phyloP scores from a whole-genome alignment of 2,888 invertebrate genomes.

The Scaptomyza flava region DNA sequence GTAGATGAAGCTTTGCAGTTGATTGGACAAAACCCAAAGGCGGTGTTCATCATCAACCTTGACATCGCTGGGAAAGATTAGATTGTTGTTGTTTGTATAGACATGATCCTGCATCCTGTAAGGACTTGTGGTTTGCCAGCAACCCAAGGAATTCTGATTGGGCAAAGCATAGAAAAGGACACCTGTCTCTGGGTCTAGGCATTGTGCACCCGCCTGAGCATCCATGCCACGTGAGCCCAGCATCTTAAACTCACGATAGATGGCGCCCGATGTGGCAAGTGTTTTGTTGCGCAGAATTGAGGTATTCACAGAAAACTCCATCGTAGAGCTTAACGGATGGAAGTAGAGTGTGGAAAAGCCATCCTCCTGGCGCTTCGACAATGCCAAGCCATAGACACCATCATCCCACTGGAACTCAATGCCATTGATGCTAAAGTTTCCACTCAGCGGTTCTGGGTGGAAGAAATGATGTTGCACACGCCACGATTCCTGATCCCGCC shows the following conservation, averaged over 20 bases:
- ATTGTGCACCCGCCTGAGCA: constrained; percentile 90
- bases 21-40: constrained; percentile 90
- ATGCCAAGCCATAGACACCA: constrained; percentile 90
- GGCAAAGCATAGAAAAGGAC: constrained; percentile 91
- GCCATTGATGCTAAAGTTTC: constrained; percentile 90
- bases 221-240: constrained; percentile 90
- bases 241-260: constrained; percentile 88
- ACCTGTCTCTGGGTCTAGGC: constrained; percentile 89
- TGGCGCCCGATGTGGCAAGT: constrained; percentile 84
- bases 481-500: constrained; percentile 90
- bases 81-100: constrained; percentile 88
- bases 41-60: constrained; percentile 90
- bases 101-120: constrained; percentile 90
- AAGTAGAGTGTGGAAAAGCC: constrained; percentile 91
- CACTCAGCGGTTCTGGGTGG: constrained; percentile 89
- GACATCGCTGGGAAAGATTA: constrained; percentile 92
- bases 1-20: constrained; percentile 90
- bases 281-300: constrained; percentile 87
- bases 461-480: constrained; percentile 89
- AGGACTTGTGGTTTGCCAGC: constrained; percentile 90
- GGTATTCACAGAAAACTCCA: constrained; percentile 91
- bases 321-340: constrained; percentile 91
- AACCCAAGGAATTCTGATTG: constrained; percentile 91
- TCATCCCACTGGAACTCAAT: constrained; percentile 91
- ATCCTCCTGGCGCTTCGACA: constrained; percentile 87